Base-by-base conservation (phyloP, 1,140 invertebrate genomes). In the Drosophila parvula region DNA sequence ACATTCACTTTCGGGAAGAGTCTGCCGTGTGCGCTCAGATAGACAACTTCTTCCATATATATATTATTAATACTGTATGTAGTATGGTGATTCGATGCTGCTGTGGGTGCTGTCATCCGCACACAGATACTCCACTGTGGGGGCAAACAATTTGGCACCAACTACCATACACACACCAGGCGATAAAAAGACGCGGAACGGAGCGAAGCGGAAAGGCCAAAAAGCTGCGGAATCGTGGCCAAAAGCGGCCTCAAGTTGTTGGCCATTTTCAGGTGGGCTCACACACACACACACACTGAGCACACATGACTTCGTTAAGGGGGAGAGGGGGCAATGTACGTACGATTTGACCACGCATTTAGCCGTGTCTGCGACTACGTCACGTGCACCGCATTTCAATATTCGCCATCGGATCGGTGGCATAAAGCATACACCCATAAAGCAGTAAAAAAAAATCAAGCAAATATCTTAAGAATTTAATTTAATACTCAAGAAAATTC, bases 101-200 rank as follows among this genome's bases (percentile, higher is more conserved):
- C 51, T 81, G 82, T 88, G 75, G 83, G 83, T 86, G 82, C 82
- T 81, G 74, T 75, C 81, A 84, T 74, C 60, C 63, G 63, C 61
- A 59, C 41, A 71, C 44, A 40, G 58, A 69, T 27, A 78, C 43
- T 30, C 22, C 22, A 2, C 3, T 22, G 22, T 79, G 82, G 84
- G 83, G 83, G 82, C 79, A 88, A 86, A 68, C 63, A 77, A 83
- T 86, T 86, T 86, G 82, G 82, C 76, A 86, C 67, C 76, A 82
- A 82, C 74, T 71, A 56, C 79, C 79, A 74, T 44, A 73, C 28
- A 79, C 55, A 41, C 38, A 64, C 40, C 7, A 43, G 32, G 12
- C 22, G 18, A 55, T 22, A 45, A 77, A 86, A 81, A 67, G 30
- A 27, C n/a, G 30, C n/a, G 22, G 45, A 51, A 28, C 45, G 40